These are phyloP conservation scores for Andricus grossulariae DNA, from an alignment of 1,140 invertebrate genomes.

Conservation along the genomic window DNA sequence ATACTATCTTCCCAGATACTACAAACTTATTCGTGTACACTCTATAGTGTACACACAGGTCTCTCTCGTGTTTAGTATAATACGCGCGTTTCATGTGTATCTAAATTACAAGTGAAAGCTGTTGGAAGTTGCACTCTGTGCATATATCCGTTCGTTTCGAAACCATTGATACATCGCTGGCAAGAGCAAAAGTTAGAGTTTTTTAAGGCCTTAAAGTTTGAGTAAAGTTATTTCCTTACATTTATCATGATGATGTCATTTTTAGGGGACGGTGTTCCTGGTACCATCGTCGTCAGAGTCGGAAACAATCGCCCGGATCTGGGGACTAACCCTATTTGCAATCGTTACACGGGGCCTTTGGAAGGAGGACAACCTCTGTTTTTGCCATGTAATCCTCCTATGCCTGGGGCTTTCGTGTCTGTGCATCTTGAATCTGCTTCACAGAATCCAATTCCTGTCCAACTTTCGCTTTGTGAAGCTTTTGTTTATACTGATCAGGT, in stretches of 20 bases:
- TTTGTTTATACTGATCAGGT: constrained; percentile 96
- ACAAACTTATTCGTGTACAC: constrained; percentile 44
- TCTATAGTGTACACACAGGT: not conserved
- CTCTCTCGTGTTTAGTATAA: constrained; percentile 37
- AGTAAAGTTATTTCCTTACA: not conserved
- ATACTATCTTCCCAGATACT: constrained; percentile 63
- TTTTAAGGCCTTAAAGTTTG: not conserved
- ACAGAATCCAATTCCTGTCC: constrained; percentile 77
- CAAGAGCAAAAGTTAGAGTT: no score
- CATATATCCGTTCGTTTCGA: constrained; percentile 43
- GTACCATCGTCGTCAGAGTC: constrained; percentile 92
- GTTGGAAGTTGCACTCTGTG: constrained; percentile 29
- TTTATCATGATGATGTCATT: constrained; percentile 14
- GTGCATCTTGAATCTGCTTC: constrained; percentile 87
- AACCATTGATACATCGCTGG: constrained; percentile 36
- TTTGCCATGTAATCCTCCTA: constrained; percentile 94
- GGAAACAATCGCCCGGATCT: constrained; percentile 96
- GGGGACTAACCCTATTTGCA: constrained; percentile 94
- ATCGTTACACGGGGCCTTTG: constrained; percentile 89
- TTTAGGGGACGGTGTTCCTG: constrained; percentile 82
- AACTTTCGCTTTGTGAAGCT: constrained; percentile 95
- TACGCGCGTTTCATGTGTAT: constrained; percentile 43
- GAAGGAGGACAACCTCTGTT: constrained; percentile 95
- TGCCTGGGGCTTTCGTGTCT: constrained; percentile 95
- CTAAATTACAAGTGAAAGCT: constrained; percentile 63